Evolutionary conservation across 1,140 invertebrate species (phyloP).

Genomic region (Euwallacea similis): DNA sequence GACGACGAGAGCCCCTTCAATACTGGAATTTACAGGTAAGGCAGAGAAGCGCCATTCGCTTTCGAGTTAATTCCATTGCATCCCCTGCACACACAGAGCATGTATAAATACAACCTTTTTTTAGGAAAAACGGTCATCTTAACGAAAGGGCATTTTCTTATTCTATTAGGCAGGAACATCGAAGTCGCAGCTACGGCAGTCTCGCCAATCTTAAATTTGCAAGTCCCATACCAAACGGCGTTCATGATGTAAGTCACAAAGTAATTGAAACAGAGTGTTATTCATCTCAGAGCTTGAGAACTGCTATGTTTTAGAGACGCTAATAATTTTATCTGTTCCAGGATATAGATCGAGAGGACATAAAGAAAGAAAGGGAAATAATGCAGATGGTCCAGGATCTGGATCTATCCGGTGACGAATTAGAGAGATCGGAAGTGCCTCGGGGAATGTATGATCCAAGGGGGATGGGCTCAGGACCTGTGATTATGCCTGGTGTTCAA

Average conservation of each 20-base stretch:
- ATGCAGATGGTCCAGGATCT: slow-evolving; percentile 88
- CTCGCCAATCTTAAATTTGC: slow-evolving; percentile 83
- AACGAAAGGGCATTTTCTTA: slow-evolving; percentile 93
- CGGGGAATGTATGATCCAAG: slow-evolving; percentile 59
- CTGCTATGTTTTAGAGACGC: background rate
- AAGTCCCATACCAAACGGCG: slow-evolving; percentile 59
- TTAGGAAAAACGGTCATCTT: slow-evolving; percentile 82
- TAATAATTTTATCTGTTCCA: slow-evolving; percentile 42
- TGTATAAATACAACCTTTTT: slow-evolving; percentile 9
- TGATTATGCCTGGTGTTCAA: slow-evolving; percentile 46
- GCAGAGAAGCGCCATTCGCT: background rate
- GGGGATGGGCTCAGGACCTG: slow-evolving; percentile 45
- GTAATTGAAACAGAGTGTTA: background rate
- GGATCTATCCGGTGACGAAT: slow-evolving; percentile 76
- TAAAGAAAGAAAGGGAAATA: slow-evolving; percentile 88
- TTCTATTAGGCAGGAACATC: slow-evolving; percentile 89
- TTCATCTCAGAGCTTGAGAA: background rate
- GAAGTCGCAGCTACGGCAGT: slow-evolving; percentile 86
- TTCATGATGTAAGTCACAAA: slow-evolving; percentile 55
- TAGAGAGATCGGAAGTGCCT: slow-evolving; percentile 66
- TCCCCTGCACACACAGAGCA: slow-evolving; percentile 1
- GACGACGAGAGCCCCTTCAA: slow-evolving; percentile 76
- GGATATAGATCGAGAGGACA: slow-evolving; percentile 68
- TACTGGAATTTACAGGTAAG: slow-evolving; percentile 73
- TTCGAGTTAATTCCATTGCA: background rate